A percentile compares a stretch with the other conserved stretches of the same genome.
Conservation (phyloP, 2,113 vertebrate genomes). For the Mastomys coucha region DNA sequence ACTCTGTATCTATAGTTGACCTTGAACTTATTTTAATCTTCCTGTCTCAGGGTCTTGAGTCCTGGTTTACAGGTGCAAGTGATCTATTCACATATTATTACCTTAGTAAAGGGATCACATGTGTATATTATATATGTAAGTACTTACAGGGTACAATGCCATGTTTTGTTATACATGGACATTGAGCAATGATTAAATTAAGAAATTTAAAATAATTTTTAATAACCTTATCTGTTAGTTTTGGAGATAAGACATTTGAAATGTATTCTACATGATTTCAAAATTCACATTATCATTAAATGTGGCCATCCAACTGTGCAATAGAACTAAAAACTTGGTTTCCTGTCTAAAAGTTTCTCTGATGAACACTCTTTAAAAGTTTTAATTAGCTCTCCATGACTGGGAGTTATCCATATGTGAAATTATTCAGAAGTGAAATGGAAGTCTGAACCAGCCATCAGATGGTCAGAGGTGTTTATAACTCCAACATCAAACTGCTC, state of each 20-base stretch:
- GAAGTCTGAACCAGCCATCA: not conserved
- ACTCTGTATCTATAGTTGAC: not conserved
- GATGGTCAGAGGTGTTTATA: not conserved
- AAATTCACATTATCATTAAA: not conserved
- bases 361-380: not conserved
- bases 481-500: not conserved
- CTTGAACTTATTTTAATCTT: not conserved
- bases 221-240: not conserved
- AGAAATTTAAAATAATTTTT: not conserved
- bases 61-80: not conserved
- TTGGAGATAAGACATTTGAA: not conserved
- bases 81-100: not conserved
- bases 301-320: not conserved
- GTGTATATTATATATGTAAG: not conserved
- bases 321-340: not conserved
- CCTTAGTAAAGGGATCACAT: not conserved
- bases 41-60: not conserved
- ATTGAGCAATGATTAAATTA: not conserved
- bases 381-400: constrained; percentile 33
- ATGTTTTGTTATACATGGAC: not conserved
- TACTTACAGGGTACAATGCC: not conserved
- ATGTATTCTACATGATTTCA: not conserved
- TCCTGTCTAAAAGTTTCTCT: not conserved
- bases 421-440: constrained; percentile 24
- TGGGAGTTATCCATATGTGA: not conserved